phyloP scores from a whole-genome alignment of 1,140 invertebrate species.

The Trichonephila inaurata region DNA sequence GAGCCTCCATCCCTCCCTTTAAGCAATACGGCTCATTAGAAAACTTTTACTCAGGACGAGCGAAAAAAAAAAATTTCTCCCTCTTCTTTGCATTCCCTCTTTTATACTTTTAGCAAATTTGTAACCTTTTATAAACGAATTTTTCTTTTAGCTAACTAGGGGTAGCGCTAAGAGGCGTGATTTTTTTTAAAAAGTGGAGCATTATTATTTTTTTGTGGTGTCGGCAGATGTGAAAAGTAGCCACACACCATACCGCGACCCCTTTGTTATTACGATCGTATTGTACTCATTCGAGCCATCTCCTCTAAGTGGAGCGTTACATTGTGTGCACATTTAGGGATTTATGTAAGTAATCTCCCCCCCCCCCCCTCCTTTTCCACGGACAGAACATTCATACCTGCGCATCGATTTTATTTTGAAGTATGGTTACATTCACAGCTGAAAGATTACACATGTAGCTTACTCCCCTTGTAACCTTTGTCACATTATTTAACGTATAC shows the following conservation, averaged over 20 bases:
- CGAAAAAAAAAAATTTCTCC: not conserved
- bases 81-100: not conserved
- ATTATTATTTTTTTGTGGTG: conserved; percentile 44
- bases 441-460: not conserved
- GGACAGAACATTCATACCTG: not conserved
- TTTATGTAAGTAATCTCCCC: conserved; percentile 34
- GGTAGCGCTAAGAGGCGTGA: not conserved
- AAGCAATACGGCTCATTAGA: conserved; percentile 73
- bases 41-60: not conserved
- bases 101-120: conserved; percentile 59
- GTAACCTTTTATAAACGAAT: conserved; percentile 64
- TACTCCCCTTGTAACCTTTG: not conserved
- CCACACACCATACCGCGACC: conserved; percentile 52
- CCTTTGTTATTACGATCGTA: conserved; percentile 8
- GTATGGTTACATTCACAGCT: conserved; percentile 7
- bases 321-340: conserved; percentile 61
- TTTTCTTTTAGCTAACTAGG: conserved; percentile 54
- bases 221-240: conserved; percentile 56
- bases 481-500: not conserved
- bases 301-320: conserved; percentile 63
- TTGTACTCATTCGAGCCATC: conserved; percentile 20
- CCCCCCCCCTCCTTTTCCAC: not conserved
- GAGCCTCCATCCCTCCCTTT: not conserved
- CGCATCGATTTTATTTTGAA: conserved; percentile 3
- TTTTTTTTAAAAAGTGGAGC: conserved; percentile 1